Conservation (phyloP, 2,113 vertebrate genomes). For the Triplophysa tibetana region DNA sequence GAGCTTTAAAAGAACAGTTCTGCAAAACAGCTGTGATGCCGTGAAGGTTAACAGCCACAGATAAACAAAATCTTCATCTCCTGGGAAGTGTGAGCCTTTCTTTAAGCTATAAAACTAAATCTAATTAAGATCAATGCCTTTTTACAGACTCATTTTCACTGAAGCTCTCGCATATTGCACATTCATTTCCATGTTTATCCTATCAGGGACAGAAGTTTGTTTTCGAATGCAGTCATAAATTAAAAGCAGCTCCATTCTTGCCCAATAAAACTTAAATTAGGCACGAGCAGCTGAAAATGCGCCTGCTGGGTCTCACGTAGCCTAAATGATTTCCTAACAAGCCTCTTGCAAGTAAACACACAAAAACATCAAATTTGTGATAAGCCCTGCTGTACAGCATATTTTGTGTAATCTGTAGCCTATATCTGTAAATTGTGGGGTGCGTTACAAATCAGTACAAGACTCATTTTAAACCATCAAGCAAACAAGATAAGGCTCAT, state of each 20-base stretch:
- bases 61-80: conserved; percentile 3
- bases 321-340: conserved; percentile 4
- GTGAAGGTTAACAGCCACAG: conserved; percentile 1
- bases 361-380: not conserved
- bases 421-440: not conserved
- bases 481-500: not conserved
- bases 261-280: conserved; percentile 29
- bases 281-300: not conserved
- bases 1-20: not conserved
- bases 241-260: not conserved
- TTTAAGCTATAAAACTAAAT: conserved; percentile 22
- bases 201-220: conserved; percentile 26
- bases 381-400: not conserved
- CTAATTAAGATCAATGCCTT: conserved; percentile 50
- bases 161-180: not conserved
- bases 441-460: conserved; percentile 11
- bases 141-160: not conserved
- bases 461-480: conserved; percentile 7
- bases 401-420: not conserved
- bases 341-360: not conserved
- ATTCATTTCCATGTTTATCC: conserved; percentile 18
- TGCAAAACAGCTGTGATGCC: not conserved
- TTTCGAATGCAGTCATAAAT: conserved; percentile 30
- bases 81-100: not conserved
- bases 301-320: conserved; percentile 8